Conservation (phyloP, 2,797 vertebrate genomes). For the Ctenosaura bakeri region DNA sequence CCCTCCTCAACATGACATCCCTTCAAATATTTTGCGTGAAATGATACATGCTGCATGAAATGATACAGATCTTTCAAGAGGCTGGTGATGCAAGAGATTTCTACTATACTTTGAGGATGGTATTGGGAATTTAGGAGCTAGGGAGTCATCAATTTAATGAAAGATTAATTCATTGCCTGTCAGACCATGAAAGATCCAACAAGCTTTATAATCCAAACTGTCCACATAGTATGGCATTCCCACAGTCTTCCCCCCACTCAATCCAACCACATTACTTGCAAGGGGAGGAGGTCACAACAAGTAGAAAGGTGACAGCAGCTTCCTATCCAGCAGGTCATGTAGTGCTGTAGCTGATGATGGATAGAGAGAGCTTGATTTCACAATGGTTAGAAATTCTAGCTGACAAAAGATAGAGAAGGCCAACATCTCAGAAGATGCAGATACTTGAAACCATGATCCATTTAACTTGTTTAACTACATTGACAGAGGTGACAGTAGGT, state of each 20-base stretch:
- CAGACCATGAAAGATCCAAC: background rate
- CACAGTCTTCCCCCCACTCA: too few species aligned
- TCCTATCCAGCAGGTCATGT: background rate
- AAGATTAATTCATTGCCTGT: conserved; percentile 2
- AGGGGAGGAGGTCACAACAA: too few species aligned
- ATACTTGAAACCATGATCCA: too few species aligned
- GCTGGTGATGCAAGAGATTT: background rate
- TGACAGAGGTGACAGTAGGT: too few species aligned
- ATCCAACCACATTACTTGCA: too few species aligned
- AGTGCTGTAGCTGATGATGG: background rate
- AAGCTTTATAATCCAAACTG: background rate
- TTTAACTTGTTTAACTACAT: too few species aligned
- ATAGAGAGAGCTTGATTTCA: background rate
- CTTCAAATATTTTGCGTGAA: too few species aligned
- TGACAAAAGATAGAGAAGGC: background rate
- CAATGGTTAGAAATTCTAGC: background rate
- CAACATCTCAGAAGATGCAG: background rate
- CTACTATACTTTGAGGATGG: background rate
- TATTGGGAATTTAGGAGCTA: background rate
- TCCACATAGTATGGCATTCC: too few species aligned
- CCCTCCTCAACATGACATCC: too few species aligned
- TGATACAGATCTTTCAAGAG: too few species aligned
- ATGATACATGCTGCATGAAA: too few species aligned
- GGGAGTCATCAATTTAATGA: background rate
- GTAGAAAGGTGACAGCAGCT: background rate